Conservation (phyloP, 2,888 invertebrate species). For the Conistra vaccinii region DNA sequence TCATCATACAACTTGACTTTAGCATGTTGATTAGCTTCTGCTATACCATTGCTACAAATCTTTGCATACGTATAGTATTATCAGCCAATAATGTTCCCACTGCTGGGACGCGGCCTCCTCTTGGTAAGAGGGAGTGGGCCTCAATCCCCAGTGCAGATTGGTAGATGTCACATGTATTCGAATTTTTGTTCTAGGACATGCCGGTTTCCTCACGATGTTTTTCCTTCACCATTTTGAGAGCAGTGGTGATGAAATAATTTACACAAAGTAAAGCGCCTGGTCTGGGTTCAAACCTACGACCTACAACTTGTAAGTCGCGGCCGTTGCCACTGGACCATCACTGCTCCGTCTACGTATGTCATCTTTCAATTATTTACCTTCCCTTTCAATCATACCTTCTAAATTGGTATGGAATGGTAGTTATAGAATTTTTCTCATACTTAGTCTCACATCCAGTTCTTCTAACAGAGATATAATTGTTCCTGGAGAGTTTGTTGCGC, state of each 20-base stretch:
- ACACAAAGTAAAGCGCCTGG: no score
- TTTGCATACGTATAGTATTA: neutral
- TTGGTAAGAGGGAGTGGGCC: neutral
- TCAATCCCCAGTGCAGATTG: neutral
- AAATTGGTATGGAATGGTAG: neutral
- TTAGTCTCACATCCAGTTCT: no score
- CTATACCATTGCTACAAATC: no score
- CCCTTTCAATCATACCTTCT: neutral
- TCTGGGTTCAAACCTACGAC: no score
- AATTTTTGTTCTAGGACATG: no score
- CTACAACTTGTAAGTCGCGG: no score
- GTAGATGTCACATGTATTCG: neutral
- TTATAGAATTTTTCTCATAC: neutral
- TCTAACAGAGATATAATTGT: neutral
- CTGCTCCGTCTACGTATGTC: no score
- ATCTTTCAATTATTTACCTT: neutral
- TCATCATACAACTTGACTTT: conserved; percentile 14
- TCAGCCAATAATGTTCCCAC: no score
- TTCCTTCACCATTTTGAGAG: no score
- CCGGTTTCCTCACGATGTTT: no score
- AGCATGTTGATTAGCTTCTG: neutral
- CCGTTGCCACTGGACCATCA: no score
- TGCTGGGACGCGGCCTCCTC: neutral
- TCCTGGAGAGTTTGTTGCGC: neutral
- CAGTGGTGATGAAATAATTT: no score